phyloP scores from a whole-genome alignment of 2,113 vertebrate genomes.

The Notarius lentiginosus region DNA sequence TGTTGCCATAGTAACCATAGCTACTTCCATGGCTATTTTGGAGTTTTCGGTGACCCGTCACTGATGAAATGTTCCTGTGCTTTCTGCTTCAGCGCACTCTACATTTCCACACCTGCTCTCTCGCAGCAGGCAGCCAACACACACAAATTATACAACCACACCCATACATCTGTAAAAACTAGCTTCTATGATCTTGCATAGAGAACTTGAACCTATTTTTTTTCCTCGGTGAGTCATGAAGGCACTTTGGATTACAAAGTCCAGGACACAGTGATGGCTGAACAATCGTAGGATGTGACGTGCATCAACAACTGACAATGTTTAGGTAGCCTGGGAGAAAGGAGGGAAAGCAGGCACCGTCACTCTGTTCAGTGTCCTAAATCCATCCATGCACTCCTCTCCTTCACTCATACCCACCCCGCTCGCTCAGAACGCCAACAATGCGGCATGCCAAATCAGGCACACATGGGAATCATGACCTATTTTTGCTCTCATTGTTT shows the following conservation, averaged over 20 bases:
- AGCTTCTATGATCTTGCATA: not conserved
- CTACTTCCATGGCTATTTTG: constrained; percentile 27
- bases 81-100: constrained; percentile 32
- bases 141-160: not conserved
- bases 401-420: not conserved
- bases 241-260: not conserved
- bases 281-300: constrained; percentile 28
- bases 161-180: not conserved
- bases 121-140: not conserved
- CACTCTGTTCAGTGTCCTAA: not conserved
- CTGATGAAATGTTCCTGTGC: constrained; percentile 39
- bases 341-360: not conserved
- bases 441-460: not conserved
- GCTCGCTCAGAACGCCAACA: constrained; percentile 7
- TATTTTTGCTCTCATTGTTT: constrained; percentile 28
- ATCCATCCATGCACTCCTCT: not conserved
- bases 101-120: constrained; percentile 44
- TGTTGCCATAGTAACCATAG: constrained; percentile 20
- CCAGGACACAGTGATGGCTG: not conserved
- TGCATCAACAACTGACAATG: constrained; percentile 1
- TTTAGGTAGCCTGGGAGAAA: not conserved
- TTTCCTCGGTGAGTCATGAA: not conserved
- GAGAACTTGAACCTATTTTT: not conserved
- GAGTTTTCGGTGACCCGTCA: constrained; percentile 39
- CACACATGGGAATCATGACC: constrained; percentile 41